Conservation (phyloP, 2,888 invertebrate species). For the Dryomyza anilis region DNA sequence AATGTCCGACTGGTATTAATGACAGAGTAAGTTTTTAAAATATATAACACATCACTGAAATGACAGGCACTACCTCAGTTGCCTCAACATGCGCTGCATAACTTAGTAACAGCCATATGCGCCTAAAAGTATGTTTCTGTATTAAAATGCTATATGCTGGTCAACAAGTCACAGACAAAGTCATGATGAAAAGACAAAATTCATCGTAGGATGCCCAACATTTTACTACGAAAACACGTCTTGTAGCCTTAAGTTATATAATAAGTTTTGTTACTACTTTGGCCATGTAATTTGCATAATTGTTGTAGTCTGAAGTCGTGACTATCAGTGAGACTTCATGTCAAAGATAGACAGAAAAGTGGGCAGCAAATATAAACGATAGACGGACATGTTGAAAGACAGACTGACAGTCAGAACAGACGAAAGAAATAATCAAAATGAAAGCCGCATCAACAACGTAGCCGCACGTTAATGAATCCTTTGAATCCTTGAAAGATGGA, state of each 20-base stretch:
- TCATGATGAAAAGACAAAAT: too few relatives aligned
- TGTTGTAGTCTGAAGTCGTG: conserved; percentile 13
- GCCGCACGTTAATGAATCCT: not conserved
- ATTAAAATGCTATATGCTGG: conserved; percentile 51
- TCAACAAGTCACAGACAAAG: conserved; percentile 41
- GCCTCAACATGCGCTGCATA: conserved; percentile 12
- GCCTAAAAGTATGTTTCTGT: conserved; percentile 45
- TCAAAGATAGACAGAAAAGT: too few relatives aligned
- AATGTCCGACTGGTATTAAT: too few relatives aligned
- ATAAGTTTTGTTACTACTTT: not conserved
- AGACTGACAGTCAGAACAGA: not conserved
- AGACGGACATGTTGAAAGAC: not conserved
- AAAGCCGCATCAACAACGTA: not conserved
- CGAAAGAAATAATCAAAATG: not conserved
- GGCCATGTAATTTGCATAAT: conserved; percentile 22
- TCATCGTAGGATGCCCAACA: too few relatives aligned
- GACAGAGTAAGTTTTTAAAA: too few relatives aligned
- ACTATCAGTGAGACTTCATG: too few relatives aligned
- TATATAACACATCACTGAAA: too few relatives aligned
- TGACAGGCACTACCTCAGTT: not conserved
- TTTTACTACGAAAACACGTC: too few relatives aligned
- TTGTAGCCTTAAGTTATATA: too few relatives aligned
- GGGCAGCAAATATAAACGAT: too few relatives aligned
- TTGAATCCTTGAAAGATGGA: not conserved
- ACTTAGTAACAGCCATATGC: too few relatives aligned